A percentile compares a stretch with the other conserved stretches of the same genome.
Evolutionary conservation across 2,888 invertebrate genomes (phyloP).

Genomic region (Colletes collaris): DNA sequence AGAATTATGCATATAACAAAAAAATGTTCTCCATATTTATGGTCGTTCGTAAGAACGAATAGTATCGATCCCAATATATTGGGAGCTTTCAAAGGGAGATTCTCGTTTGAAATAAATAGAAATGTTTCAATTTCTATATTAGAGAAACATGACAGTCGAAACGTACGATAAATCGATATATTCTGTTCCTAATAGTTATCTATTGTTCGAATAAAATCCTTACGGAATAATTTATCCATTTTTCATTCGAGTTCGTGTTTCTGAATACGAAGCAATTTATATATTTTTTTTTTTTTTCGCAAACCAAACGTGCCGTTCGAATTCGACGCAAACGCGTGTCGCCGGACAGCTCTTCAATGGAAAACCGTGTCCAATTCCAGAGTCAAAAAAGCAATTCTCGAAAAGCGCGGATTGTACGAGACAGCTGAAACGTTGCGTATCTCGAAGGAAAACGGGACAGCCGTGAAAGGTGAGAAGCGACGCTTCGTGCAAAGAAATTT

Average conservation of each 20-base stretch:
- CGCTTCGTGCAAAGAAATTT: not conserved
- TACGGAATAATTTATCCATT: not conserved
- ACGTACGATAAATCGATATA: too few relatives aligned
- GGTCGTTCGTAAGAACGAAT: too few relatives aligned
- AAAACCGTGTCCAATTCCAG: conserved; percentile 5
- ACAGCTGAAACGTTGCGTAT: not conserved
- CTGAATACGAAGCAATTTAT: not conserved
- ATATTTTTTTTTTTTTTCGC: not conserved
- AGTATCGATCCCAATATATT: too few relatives aligned
- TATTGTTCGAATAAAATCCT: not conserved
- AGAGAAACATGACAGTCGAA: too few relatives aligned
- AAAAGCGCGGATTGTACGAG: not conserved
- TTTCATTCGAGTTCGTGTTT: not conserved
- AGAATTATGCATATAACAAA: too few relatives aligned
- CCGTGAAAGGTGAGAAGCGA: not conserved
- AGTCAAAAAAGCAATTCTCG: conserved; percentile 9
- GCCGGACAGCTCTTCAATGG: conserved; percentile 5
- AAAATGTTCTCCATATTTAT: too few relatives aligned
- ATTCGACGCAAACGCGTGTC: not conserved
- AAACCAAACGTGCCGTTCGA: not conserved
- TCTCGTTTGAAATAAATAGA: too few relatives aligned
- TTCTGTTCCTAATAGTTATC: too few relatives aligned
- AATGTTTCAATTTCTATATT: too few relatives aligned
- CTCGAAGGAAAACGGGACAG: not conserved
- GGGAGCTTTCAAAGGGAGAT: too few relatives aligned